Conservation (phyloP, 2,113 vertebrate species). For the Isichthys henryi region DNA sequence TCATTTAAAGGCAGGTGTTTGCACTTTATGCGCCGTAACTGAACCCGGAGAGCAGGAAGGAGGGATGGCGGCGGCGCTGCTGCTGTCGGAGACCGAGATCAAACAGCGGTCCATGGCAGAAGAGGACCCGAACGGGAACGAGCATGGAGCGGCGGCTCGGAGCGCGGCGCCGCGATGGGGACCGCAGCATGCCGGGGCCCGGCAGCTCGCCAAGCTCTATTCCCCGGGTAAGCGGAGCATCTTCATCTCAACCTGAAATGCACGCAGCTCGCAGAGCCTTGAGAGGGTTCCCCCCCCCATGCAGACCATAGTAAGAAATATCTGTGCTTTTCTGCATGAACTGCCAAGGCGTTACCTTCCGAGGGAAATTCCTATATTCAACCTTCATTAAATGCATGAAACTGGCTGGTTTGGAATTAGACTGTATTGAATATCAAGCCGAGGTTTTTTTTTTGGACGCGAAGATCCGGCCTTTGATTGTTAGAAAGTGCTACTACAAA, state of each 20-base stretch:
- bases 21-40: slow-evolving; percentile 41
- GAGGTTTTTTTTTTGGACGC: background rate
- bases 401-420: background rate
- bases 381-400: background rate
- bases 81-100: slow-evolving; percentile 64
- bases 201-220: slow-evolving; percentile 61
- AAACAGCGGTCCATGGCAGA: slow-evolving; percentile 67
- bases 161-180: slow-evolving; percentile 63
- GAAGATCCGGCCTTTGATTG: background rate
- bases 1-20: slow-evolving; percentile 6
- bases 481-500: background rate
- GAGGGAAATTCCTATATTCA: no score
- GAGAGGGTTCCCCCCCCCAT: background rate
- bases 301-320: no score
- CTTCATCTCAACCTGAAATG: background rate
- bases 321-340: no score
- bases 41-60: slow-evolving; percentile 23
- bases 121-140: slow-evolving; percentile 69
- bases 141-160: slow-evolving; percentile 63
- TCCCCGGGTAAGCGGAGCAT: slow-evolving; percentile 55
- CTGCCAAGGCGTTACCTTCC: no score
- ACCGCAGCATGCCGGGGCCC: slow-evolving; percentile 64
- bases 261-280: background rate
- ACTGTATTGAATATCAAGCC: background rate
- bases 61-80: slow-evolving; percentile 51